Evolutionary conservation across 2,888 invertebrate genomes (phyloP), one percentile per base, ranked within the genome.

Genomic region (Polydrusus cervinus): DNA sequence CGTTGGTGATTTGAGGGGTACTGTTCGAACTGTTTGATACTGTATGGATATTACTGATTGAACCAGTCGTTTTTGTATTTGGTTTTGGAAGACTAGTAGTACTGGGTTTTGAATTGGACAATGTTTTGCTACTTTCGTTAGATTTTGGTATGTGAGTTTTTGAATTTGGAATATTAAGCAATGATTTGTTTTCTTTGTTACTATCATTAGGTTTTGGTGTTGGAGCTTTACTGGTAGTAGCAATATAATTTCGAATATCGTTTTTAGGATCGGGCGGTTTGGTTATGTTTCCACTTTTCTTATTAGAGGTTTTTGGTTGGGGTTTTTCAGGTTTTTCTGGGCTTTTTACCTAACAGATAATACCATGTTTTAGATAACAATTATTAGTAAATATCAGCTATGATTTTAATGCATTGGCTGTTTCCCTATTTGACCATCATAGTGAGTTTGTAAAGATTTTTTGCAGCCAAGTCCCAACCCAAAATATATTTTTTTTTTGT

Each of bases 161-260:
- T n/a, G 34, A 14, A n/a, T 8, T 25, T 25, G 9, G 49, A 16
- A n/a, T 6, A 16, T 61, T 62, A 34, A 34, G 13, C 2, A 16
- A 8, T 13, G 47, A 3, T 66, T 73, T 30, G 47, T 65, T 70
- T 53, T 51, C 51, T 49, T 64, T 61, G 11, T 57, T 47, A n/a
- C 47, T 49, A n/a, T 38, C n/a, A 34, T 34, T 51, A 18, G 34
- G 34, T 55, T 71, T 55, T 49, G 16, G 5, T 10, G 16, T 10
- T 60, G 34, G 45, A 25, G 60, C 0, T 16, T 70, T 69, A 38
- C 25, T 38, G 43, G 40, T 18, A 53, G 69, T 62, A 16, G 82
- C 77, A 70, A 83, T 71, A 75, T 81, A 84, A 20, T 81, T 83
- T 72, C 83, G 79, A 62, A 84, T 83, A 71, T 83, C 75, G 76